A percentile compares a stretch with the other conserved stretches of the same genome.
Conservation (phyloP, 2,888 invertebrate genomes). For the Lasioglossum calceatum region DNA sequence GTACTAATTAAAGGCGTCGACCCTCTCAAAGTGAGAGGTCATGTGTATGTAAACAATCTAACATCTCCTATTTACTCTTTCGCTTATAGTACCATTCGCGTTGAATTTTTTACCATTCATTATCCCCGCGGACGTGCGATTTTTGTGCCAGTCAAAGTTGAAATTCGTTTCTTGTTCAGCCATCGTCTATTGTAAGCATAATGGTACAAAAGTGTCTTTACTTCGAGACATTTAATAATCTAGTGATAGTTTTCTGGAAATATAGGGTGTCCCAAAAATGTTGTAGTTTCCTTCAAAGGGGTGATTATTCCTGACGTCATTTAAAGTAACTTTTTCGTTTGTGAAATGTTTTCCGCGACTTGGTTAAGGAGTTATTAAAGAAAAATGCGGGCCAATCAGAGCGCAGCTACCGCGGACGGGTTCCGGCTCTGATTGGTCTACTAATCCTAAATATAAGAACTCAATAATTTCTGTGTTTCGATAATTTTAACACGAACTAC, state of each 20-base stretch:
- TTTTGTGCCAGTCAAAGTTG: background rate
- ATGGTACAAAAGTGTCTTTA: background rate
- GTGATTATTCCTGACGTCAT: no score
- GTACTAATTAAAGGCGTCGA: conserved; percentile 46
- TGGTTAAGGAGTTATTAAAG: no score
- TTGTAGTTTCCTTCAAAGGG: no score
- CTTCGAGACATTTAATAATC: background rate
- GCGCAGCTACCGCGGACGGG: no score
- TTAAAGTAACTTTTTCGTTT: no score
- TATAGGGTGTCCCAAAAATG: background rate
- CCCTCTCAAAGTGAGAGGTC: conserved; percentile 33
- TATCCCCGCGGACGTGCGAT: background rate
- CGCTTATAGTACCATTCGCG: background rate
- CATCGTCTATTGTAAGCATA: background rate
- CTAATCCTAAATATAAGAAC: background rate
- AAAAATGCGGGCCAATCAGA: no score
- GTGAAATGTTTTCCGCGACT: no score
- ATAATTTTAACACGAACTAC: background rate
- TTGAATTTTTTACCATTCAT: background rate
- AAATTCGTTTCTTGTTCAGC: background rate
- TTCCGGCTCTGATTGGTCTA: no score
- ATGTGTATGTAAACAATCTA: conserved; percentile 17
- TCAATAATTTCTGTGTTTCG: background rate
- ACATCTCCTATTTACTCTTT: conserved; percentile 3
- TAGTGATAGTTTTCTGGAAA: background rate